Evolutionary conservation across 2,113 vertebrate genomes (phyloP).

Genomic region (Rhineura floridana): DNA sequence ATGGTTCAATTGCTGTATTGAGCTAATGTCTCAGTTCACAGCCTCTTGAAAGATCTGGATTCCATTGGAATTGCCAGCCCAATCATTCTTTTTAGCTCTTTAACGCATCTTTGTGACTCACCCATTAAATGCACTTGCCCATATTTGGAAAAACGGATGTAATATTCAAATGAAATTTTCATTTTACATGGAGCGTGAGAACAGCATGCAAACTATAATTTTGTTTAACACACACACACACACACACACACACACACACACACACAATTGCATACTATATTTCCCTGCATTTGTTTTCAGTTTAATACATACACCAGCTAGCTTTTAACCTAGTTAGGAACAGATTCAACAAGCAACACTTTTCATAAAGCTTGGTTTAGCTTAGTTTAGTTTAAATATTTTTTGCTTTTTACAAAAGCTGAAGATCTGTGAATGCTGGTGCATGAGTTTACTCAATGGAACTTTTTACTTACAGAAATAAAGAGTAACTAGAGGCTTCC

Average conservation of each 20-base stretch:
- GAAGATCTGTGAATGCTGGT: background rate
- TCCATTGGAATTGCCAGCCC: background rate
- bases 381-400: background rate
- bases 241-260: no score
- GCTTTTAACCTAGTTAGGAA: background rate
- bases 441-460: background rate
- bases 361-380: background rate
- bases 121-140: background rate
- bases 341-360: background rate
- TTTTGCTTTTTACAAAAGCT: background rate
- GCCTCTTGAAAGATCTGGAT: background rate
- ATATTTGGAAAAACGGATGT: rapidly evolving
- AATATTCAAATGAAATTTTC: background rate
- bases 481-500: no score
- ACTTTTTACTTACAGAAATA: background rate
- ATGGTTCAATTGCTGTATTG: background rate
- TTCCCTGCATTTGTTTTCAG: rapidly evolving
- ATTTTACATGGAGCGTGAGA: rapidly evolving
- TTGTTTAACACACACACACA: no score
- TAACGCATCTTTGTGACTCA: rapidly evolving
- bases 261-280: no score
- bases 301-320: rapidly evolving
- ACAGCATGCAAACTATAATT: background rate
- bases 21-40: background rate
- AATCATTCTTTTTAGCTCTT: background rate